These are phyloP conservation scores for Escarpia spicata DNA, from an alignment of 2,888 invertebrate genomes.

Conservation along the genomic window DNA sequence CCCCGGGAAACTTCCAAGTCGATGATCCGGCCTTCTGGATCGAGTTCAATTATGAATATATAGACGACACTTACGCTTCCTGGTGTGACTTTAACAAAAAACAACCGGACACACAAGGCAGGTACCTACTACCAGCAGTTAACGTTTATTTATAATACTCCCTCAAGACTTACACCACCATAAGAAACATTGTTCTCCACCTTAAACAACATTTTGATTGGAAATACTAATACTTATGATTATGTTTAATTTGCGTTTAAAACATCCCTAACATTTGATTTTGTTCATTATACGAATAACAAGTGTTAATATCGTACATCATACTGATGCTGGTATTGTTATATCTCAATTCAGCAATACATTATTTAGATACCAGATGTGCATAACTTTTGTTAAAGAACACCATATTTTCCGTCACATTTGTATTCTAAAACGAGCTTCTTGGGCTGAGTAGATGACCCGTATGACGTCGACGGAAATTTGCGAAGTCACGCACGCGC, in stretches of 20 bases:
- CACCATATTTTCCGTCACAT: background rate
- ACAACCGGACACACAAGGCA: background rate
- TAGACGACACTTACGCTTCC: conserved; percentile 61
- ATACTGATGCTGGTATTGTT: background rate
- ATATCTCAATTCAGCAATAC: background rate
- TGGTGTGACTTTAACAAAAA: conserved; percentile 23
- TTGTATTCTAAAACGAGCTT: conserved; percentile 22
- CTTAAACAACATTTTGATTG: background rate
- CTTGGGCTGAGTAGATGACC: background rate
- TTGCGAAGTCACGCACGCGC: background rate
- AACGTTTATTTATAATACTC: background rate
- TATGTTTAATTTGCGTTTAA: background rate
- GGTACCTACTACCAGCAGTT: background rate
- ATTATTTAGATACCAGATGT: background rate
- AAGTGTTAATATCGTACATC: background rate
- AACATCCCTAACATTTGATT: background rate
- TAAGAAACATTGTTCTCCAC: background rate
- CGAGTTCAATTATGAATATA: conserved; percentile 59
- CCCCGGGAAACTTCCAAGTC: conserved; percentile 22
- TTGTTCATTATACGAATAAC: background rate
- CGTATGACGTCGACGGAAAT: background rate
- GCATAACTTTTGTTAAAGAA: background rate
- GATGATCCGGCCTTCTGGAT: conserved; percentile 44
- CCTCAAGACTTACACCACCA: background rate
- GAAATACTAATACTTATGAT: background rate